A percentile compares a stretch with the other conserved stretches of the same genome.
Conservation (phyloP, 2,888 invertebrate species). For the Camponotus fellah region DNA sequence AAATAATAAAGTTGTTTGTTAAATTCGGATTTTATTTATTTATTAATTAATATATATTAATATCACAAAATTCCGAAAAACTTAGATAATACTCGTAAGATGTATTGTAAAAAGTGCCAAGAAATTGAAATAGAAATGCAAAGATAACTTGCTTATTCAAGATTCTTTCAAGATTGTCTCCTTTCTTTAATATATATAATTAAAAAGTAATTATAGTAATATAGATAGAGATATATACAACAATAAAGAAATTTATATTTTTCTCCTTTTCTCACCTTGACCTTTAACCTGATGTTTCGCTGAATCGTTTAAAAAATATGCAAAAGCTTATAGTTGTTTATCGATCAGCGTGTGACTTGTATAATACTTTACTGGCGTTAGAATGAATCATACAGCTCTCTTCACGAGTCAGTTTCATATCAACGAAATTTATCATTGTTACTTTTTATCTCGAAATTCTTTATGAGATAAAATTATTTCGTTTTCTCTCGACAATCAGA, state of each 20-base stretch:
- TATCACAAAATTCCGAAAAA: background rate
- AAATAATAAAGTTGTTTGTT: background rate
- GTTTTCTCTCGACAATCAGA: background rate
- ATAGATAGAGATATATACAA: background rate
- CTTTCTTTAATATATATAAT: slow-evolving; percentile 4
- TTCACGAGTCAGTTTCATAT: background rate
- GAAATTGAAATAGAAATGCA: background rate
- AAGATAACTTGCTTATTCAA: background rate
- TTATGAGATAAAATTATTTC: background rate
- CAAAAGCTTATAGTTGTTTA: slow-evolving; percentile 17
- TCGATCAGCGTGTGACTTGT: slow-evolving; percentile 19
- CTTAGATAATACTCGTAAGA: background rate
- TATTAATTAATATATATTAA: background rate
- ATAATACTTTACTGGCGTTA: background rate
- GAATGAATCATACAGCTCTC: slow-evolving; percentile 18
- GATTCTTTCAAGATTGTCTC: background rate
- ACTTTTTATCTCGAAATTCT: background rate
- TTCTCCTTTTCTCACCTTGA: slow-evolving; percentile 6
- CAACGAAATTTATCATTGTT: slow-evolving; percentile 10
- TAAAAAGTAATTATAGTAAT: background rate
- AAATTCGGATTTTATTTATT: background rate
- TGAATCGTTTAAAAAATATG: slow-evolving; percentile 22
- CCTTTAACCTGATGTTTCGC: slow-evolving; percentile 9
- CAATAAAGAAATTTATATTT: background rate
- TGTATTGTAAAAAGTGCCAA: background rate